phyloP scores from a whole-genome alignment of 1,140 invertebrate genomes.

The Plodia interpunctella region DNA sequence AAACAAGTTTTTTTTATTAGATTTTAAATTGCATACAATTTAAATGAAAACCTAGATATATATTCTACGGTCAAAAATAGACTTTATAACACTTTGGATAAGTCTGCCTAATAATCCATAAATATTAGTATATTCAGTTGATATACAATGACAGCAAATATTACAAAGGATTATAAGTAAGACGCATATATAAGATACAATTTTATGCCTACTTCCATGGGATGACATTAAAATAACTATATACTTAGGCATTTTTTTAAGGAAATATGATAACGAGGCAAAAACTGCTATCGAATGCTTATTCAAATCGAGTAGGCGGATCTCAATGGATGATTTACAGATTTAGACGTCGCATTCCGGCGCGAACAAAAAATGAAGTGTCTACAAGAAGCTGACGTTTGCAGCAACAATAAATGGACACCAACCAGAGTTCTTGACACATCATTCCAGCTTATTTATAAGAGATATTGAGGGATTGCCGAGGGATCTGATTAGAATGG shows the following conservation, averaged over 20 bases:
- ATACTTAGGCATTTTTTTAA: neutral
- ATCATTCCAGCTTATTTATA: conserved; percentile 24
- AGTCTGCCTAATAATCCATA: too few relatives aligned
- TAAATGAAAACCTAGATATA: too few relatives aligned
- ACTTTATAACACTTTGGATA: too few relatives aligned
- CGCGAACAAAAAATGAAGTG: conserved; percentile 56
- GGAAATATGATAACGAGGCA: neutral
- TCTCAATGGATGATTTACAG: conserved; percentile 45
- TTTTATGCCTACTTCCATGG: neutral
- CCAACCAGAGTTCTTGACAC: conserved; percentile 24
- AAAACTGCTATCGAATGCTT: conserved; percentile 8
- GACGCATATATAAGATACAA: too few relatives aligned
- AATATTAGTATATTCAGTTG: too few relatives aligned
- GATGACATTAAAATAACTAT: neutral
- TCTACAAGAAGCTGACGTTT: conserved; percentile 40
- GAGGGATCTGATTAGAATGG: neutral
- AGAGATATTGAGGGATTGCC: neutral
- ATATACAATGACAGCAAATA: too few relatives aligned
- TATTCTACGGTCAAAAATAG: too few relatives aligned
- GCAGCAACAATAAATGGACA: conserved; percentile 30
- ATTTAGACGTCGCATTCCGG: conserved; percentile 56
- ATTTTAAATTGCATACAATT: too few relatives aligned
- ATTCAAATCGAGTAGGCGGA: conserved; percentile 29
- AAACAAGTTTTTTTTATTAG: too few relatives aligned
- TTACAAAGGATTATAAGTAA: too few relatives aligned